Percentiles rank a stretch among this genome's conserved stretches.
These are phyloP conservation scores for Phymorhynchus buccinoides DNA, from an alignment of 1,140 invertebrate genomes.

Conservation along the genomic window DNA sequence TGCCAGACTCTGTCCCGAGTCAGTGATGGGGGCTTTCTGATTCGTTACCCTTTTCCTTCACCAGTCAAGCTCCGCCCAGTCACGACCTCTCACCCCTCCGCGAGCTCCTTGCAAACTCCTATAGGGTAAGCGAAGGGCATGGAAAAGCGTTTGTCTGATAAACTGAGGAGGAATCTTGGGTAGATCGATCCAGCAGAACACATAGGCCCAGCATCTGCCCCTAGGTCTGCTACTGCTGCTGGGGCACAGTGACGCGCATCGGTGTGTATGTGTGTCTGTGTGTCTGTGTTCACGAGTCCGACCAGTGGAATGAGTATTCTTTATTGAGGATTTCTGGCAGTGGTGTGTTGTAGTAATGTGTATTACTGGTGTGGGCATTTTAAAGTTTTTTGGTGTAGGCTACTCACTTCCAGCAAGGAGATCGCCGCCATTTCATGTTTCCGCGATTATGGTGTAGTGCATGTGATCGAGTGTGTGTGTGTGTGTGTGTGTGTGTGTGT, in stretches of 20 bases:
- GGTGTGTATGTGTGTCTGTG: neutral
- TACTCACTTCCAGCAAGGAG: too few species aligned
- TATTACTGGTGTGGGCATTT: too few species aligned
- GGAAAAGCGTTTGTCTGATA: slow-evolving; percentile 38
- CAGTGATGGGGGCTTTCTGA: neutral
- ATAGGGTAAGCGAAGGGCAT: slow-evolving; percentile 6
- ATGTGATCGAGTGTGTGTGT: too few species aligned
- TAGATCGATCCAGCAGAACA: slow-evolving; percentile 29
- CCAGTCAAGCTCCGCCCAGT: slow-evolving; percentile 15
- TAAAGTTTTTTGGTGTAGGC: too few species aligned
- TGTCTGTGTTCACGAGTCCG: neutral
- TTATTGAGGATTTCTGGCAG: too few species aligned
- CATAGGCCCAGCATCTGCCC: neutral
- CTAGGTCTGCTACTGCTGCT: neutral
- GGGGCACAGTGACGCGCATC: neutral
- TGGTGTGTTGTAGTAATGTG: too few species aligned
- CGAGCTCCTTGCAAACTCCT: slow-evolving; percentile 19
- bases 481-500: too few species aligned
- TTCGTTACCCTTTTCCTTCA: neutral
- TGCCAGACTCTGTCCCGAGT: too few species aligned
- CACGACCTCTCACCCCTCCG: slow-evolving; percentile 15
- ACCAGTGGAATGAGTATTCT: too few species aligned
- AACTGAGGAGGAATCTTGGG: neutral
- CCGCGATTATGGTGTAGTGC: too few species aligned
- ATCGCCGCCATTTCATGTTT: too few species aligned